Evolutionary conservation across 2,797 vertebrate species (phyloP).

Genomic region (Eremophila alpestris): DNA sequence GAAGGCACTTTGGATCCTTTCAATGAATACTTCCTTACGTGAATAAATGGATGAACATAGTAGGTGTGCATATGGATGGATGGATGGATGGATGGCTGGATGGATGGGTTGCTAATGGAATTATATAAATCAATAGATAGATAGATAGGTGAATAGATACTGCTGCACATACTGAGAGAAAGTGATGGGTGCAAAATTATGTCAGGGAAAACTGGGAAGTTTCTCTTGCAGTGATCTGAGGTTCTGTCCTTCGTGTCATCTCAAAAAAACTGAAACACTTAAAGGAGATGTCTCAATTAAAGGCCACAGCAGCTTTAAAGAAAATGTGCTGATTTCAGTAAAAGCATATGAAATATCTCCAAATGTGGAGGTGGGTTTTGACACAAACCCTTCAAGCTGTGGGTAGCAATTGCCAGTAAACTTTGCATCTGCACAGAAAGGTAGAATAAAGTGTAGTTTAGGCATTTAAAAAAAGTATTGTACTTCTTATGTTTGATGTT

Average conservation of each 20-base stretch:
- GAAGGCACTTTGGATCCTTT: background rate
- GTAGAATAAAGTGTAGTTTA: background rate
- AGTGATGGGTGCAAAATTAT: background rate
- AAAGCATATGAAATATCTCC: background rate
- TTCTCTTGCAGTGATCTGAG: background rate
- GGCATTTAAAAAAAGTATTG: background rate
- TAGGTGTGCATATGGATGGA: background rate
- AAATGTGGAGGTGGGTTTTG: background rate
- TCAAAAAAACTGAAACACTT: background rate
- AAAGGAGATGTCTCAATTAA: background rate
- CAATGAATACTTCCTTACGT: background rate
- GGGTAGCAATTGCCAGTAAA: background rate
- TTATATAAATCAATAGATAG: background rate
- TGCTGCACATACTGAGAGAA: background rate
- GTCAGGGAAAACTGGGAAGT: background rate
- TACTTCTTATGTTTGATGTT: background rate
- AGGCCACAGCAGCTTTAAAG: background rate
- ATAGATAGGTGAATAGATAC: background rate
- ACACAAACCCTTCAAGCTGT: background rate
- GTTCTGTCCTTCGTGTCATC: background rate
- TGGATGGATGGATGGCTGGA: background rate
- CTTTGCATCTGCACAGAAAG: background rate
- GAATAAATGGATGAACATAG: background rate
- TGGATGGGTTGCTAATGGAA: background rate
- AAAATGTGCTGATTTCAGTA: constrained; percentile 22